Evolutionary conservation across 2,888 invertebrate genomes (phyloP).

Genomic region (Nomada fucata): DNA sequence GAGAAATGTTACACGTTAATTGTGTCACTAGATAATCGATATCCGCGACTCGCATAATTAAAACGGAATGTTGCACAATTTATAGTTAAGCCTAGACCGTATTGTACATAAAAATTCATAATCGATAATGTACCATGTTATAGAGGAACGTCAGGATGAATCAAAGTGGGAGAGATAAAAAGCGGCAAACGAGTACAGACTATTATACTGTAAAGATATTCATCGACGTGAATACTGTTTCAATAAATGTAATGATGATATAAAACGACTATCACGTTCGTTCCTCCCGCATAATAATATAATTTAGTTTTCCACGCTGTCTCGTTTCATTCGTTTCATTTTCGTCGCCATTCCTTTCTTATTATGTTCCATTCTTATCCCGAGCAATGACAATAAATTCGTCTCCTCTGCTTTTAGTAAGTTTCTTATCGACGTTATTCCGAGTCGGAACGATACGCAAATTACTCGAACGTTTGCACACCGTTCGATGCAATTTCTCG

Average conservation of each 20-base stretch:
- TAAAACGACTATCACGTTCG: constrained; percentile 59
- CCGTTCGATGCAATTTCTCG: constrained; percentile 27
- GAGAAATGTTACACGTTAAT: constrained; percentile 58
- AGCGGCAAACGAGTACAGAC: constrained; percentile 61
- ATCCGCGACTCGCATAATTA: constrained; percentile 66
- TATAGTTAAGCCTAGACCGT: constrained; percentile 69
- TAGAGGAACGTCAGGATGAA: constrained; percentile 68
- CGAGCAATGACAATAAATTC: background rate
- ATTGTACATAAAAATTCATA: constrained; percentile 77
- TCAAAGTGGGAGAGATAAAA: constrained; percentile 59
- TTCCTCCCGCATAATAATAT: constrained; percentile 24
- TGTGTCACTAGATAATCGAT: constrained; percentile 67
- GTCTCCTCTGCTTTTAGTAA: background rate
- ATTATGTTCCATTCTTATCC: background rate
- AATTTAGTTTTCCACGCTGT: constrained; percentile 5
- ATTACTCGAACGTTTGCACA: constrained; percentile 40
- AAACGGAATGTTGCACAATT: constrained; percentile 66
- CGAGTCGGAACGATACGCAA: constrained; percentile 28
- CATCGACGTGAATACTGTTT: constrained; percentile 81
- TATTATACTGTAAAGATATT: constrained; percentile 79
- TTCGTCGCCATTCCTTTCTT: background rate
- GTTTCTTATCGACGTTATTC: constrained; percentile 11
- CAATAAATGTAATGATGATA: constrained; percentile 81
- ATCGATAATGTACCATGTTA: constrained; percentile 78
- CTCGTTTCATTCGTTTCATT: background rate